phyloP scores from a whole-genome alignment of 2,888 invertebrate species.

The Idaea straminata region DNA sequence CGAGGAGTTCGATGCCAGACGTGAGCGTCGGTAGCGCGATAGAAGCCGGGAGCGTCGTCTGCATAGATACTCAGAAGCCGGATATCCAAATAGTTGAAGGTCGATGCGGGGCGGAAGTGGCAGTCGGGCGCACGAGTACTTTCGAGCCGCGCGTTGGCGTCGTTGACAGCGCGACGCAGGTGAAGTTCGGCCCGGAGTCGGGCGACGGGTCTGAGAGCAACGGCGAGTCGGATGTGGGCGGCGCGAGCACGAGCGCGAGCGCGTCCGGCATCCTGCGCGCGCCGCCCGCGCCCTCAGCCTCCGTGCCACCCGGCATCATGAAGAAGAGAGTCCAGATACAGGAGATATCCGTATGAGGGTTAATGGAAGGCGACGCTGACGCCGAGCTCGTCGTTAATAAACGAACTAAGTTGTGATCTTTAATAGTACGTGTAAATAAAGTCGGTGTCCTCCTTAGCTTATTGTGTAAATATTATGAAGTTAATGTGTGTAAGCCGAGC shows the following conservation, averaged over 20 bases:
- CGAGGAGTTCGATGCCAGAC: conserved; percentile 81
- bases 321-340: conserved; percentile 96
- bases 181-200: conserved; percentile 66
- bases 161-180: conserved; percentile 75
- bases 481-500: conserved; percentile 34
- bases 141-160: conserved; percentile 74
- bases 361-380: conserved; percentile 51
- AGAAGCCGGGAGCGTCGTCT: conserved; percentile 78
- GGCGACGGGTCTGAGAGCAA: conserved; percentile 52
- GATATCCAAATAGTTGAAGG: conserved; percentile 75
- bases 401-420: conserved; percentile 69
- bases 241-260: conserved; percentile 44
- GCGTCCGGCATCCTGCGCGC: conserved; percentile 71
- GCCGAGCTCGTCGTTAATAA: conserved; percentile 70
- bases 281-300: conserved; percentile 64
- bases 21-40: conserved; percentile 82
- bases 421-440: conserved; percentile 28
- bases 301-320: conserved; percentile 87
- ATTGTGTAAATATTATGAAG: conserved; percentile 41
- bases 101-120: conserved; percentile 47
- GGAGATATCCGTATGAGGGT: conserved; percentile 92
- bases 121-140: conserved; percentile 69
- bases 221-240: conserved; percentile 66
- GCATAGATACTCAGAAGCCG: conserved; percentile 75
- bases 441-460: conserved; percentile 21